Percentiles rank a stretch among this genome's conserved stretches.
These are phyloP conservation scores for Acanthaster planci DNA, from an alignment of 35 echinoderm and acorn worm genomes.

Conservation along the genomic window DNA sequence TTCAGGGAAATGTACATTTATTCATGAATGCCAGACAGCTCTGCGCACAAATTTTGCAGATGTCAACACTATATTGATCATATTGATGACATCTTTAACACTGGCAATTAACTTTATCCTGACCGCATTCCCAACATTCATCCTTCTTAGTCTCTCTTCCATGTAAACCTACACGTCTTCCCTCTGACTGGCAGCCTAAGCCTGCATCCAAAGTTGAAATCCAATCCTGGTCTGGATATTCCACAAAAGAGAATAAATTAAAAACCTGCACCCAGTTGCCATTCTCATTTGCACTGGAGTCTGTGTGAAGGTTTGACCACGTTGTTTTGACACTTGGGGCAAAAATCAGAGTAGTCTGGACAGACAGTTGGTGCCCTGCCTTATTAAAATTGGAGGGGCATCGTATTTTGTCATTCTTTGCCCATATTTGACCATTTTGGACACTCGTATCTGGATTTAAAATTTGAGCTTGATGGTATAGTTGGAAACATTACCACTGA, in stretches of 20 bases:
- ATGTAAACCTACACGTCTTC: no score
- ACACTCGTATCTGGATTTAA: not conserved
- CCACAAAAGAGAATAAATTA: not conserved
- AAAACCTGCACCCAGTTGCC: not conserved
- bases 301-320: not conserved
- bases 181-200: not conserved
- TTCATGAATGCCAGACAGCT: no score
- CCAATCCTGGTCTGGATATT: not conserved
- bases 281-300: not conserved
- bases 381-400: no score
- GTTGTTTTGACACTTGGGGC: slow-evolving; percentile 6
- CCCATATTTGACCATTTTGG: not conserved
- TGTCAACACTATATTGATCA: no score
- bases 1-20: no score
- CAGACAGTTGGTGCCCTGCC: no score
- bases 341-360: not conserved
- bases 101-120: no score
- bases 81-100: no score
- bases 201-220: not conserved
- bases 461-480: not conserved
- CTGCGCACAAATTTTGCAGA: no score
- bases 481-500: no score
- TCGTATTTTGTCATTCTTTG: not conserved
- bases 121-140: no score
- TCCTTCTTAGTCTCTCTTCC: no score